These are phyloP conservation scores for Argopecten irradians DNA, from an alignment of 1,140 invertebrate species.

Conservation along the genomic window DNA sequence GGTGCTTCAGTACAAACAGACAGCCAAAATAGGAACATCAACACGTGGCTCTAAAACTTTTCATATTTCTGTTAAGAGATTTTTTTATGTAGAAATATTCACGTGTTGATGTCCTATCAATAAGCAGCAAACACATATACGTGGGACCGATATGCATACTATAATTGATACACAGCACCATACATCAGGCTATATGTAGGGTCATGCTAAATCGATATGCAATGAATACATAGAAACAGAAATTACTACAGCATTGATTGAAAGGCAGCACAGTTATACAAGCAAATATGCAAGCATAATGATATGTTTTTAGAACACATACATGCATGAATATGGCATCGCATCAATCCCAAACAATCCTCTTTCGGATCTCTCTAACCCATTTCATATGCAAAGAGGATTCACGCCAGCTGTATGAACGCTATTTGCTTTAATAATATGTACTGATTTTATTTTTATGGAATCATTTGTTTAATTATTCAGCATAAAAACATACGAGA, in stretches of 20 bases:
- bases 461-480: neutral
- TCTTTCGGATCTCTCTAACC: too few species aligned
- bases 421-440: too few species aligned
- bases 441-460: too few species aligned
- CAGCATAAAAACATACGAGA: too few species aligned
- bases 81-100: too few species aligned
- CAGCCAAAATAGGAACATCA: neutral
- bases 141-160: neutral
- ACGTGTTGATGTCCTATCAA: neutral
- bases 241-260: neutral
- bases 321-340: neutral
- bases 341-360: too few species aligned
- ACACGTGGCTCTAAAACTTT: neutral
- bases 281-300: constrained; percentile 9
- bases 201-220: neutral
- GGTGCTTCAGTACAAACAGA: neutral
- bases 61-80: too few species aligned
- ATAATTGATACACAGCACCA: neutral
- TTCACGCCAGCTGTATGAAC: too few species aligned
- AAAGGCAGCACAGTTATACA: constrained; percentile 8
- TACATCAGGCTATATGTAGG: neutral
- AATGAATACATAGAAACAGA: neutral
- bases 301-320: neutral
- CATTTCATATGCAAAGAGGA: too few species aligned
- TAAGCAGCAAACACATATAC: neutral